Percentiles rank a stretch among this genome's conserved stretches.
Evolutionary conservation across 1,140 invertebrate genomes (phyloP).

Genomic region (Pollicipes pollicipes): DNA sequence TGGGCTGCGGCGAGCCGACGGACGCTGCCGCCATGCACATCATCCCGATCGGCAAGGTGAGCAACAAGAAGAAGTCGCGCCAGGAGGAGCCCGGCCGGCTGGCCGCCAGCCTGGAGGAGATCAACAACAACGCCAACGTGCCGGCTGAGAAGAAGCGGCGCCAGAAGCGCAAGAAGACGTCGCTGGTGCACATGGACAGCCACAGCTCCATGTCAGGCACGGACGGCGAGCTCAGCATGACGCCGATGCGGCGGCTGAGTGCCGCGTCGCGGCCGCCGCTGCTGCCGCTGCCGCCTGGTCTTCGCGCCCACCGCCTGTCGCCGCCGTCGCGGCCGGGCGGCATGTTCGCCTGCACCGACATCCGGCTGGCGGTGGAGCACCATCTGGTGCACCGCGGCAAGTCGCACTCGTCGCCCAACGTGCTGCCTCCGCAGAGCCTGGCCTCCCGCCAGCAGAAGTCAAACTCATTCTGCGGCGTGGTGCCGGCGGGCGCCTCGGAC

Average conservation of each 20-base stretch:
- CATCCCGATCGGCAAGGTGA: slow-evolving; percentile 21
- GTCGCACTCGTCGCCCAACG: background rate
- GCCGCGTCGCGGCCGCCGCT: background rate
- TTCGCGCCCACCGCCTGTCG: background rate
- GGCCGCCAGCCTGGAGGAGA: slow-evolving; percentile 4
- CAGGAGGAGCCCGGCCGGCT: background rate
- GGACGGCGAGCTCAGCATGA: background rate
- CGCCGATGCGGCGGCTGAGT: background rate
- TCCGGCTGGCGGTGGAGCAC: background rate
- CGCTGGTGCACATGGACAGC: slow-evolving; percentile 8
- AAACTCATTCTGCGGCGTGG: slow-evolving; percentile 3
- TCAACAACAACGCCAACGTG: background rate
- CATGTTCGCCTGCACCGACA: background rate
- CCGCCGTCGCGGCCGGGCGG: background rate
- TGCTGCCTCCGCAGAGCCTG: slow-evolving; percentile 5
- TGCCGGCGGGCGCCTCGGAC: background rate
- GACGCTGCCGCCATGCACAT: slow-evolving; percentile 34
- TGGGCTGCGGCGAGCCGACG: slow-evolving; percentile 22
- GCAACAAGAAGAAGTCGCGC: slow-evolving; percentile 22
- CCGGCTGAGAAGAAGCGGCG: slow-evolving; percentile 14
- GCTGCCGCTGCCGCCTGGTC: background rate
- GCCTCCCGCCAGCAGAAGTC: slow-evolving; percentile 17
- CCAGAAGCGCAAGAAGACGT: slow-evolving; percentile 10
- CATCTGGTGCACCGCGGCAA: background rate
- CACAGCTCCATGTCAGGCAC: slow-evolving; percentile 4